A percentile compares a stretch with the other conserved stretches of the same genome.
phyloP scores from a whole-genome alignment of 2,888 invertebrate species.

The Teinopalpus imperialis region DNA sequence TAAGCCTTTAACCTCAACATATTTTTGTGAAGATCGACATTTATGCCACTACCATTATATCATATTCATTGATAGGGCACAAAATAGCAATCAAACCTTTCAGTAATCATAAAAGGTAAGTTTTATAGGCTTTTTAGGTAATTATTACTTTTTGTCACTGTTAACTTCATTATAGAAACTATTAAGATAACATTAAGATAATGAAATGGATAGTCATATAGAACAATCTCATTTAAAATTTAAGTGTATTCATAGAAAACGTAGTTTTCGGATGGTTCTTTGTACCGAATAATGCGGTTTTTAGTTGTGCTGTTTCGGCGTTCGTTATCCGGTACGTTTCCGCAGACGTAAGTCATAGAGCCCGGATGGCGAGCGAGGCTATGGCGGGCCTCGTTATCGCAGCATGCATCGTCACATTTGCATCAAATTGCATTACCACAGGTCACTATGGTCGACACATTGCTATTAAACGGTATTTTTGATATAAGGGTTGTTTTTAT shows the following conservation, averaged over 20 bases:
- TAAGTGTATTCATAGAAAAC: conserved; percentile 3
- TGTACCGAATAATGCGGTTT: conserved; percentile 1
- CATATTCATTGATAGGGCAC: too few species aligned
- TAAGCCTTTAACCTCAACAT: too few species aligned
- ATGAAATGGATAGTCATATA: too few species aligned
- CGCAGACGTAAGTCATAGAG: conserved; percentile 43
- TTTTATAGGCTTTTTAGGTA: too few species aligned
- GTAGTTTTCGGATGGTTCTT: conserved; percentile 8
- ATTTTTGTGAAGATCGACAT: too few species aligned
- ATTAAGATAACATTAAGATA: too few species aligned
- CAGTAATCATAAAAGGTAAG: too few species aligned
- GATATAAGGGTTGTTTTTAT: conserved; percentile 24
- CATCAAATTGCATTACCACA: conserved; percentile 62
- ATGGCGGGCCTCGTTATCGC: conserved; percentile 45
- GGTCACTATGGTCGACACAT: conserved; percentile 30
- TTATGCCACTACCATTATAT: too few species aligned
- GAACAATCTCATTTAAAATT: too few species aligned
- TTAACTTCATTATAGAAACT: too few species aligned
- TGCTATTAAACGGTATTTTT: conserved; percentile 33
- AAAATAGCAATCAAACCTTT: too few species aligned
- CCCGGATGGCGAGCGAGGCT: conserved; percentile 30
- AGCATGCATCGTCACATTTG: conserved; percentile 57
- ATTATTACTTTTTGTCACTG: too few species aligned
- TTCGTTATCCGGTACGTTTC: conserved; percentile 46
- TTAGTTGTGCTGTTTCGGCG: conserved; percentile 21